A percentile compares a stretch with the other conserved stretches of the same genome.
phyloP scores from a whole-genome alignment of 2,113 vertebrate genomes.

The Desmodus rotundus region DNA sequence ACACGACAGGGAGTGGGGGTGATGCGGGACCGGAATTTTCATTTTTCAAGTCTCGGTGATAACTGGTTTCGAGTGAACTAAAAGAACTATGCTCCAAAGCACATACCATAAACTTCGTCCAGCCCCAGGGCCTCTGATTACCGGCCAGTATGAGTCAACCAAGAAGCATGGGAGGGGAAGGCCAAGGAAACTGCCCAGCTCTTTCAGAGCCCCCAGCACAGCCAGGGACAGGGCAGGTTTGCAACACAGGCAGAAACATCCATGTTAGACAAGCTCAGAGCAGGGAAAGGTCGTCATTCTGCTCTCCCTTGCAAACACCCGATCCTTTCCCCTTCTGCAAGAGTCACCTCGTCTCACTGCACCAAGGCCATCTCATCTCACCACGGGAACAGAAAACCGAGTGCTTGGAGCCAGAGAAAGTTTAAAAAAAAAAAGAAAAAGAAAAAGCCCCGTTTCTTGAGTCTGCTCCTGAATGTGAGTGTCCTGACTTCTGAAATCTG shows the following conservation, averaged over 20 bases:
- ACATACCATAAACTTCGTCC: background rate
- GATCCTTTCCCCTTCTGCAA: accelerated
- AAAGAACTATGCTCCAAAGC: background rate
- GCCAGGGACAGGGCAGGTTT: background rate
- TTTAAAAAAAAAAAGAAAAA: background rate
- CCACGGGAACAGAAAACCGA: background rate
- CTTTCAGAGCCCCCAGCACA: accelerated
- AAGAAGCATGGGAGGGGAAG: background rate
- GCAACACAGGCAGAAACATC: background rate
- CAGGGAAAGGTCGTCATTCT: background rate
- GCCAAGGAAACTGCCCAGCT: background rate
- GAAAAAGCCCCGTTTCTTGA: too few relatives aligned
- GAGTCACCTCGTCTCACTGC: background rate
- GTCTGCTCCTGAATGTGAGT: accelerated
- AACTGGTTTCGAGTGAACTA: background rate
- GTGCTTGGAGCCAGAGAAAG: background rate
- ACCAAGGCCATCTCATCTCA: background rate
- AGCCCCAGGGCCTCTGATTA: too few relatives aligned
- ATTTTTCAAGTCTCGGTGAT: background rate
- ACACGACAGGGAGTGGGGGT: accelerated
- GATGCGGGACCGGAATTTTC: background rate
- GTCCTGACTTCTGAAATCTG: background rate
- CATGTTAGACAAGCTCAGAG: background rate
- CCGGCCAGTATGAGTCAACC: accelerated
- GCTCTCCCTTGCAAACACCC: background rate